These are phyloP conservation scores for Crotalus horridus DNA, from an alignment of 2,113 vertebrate genomes.

Conservation along the genomic window DNA sequence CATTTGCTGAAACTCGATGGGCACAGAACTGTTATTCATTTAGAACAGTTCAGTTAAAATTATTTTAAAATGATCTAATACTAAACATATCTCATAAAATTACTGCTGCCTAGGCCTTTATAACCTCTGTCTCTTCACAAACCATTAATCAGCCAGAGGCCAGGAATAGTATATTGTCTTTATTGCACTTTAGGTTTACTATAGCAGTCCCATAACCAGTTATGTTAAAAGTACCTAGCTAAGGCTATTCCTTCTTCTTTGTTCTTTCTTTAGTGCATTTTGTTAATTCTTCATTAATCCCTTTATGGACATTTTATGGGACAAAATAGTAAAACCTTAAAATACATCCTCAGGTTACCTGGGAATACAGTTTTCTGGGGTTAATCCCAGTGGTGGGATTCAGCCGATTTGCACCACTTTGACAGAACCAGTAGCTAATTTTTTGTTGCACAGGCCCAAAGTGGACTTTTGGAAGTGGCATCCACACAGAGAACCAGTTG, in stretches of 20 bases:
- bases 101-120: slow-evolving; percentile 65
- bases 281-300: slow-evolving; percentile 46
- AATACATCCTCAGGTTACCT: slow-evolving; percentile 40
- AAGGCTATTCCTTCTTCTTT: slow-evolving; percentile 41
- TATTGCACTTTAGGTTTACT: slow-evolving; percentile 28
- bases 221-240: slow-evolving; percentile 27
- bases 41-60: slow-evolving; percentile 62
- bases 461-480: too few species aligned
- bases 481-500: too few species aligned
- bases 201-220: slow-evolving; percentile 26
- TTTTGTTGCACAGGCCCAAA: too few species aligned
- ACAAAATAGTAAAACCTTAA: slow-evolving; percentile 45
- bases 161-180: slow-evolving; percentile 42
- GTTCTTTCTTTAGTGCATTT: slow-evolving; percentile 37
- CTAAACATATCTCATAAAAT: slow-evolving; percentile 67
- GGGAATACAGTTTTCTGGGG: slow-evolving; percentile 36
- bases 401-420: too few species aligned
- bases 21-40: slow-evolving; percentile 59
- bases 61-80: slow-evolving; percentile 67
- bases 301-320: slow-evolving; percentile 17
- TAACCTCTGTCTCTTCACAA: slow-evolving; percentile 67
- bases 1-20: slow-evolving; percentile 43
- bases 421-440: too few species aligned
- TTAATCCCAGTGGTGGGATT: slow-evolving; percentile 41
- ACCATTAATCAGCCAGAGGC: slow-evolving; percentile 63